Evolutionary conservation across 2,888 invertebrate genomes (phyloP), one percentile per base, ranked within the genome.

Genomic region (Mongoloraphidia duomilia): DNA sequence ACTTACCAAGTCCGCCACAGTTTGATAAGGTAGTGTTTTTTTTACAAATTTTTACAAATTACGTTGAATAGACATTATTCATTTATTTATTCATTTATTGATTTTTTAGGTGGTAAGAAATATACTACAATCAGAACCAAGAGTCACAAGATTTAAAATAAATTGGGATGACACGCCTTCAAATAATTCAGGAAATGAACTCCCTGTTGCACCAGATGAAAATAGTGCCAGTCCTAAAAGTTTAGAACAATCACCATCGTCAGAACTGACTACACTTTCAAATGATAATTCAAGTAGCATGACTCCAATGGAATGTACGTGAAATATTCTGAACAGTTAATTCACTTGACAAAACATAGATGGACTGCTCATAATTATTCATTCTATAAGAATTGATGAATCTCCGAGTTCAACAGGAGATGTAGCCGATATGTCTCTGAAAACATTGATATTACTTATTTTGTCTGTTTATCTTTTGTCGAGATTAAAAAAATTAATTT

Each of bases 121-220:
- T 67, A 88, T 90, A 52, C 66, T 90, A 36, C 91, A 89, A 0
- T 85, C 89, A 2, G 87, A 92, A 68, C 96, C 96, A 0, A 75
- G 96, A 61, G 96, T 97, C 3, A 97, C 96, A 3, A 77, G 89
- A 56, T 96, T 96, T 67, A 95, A 95, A 71, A 96, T 96, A 46
- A 94, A 96, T 63, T 97, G 96, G 96, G 94, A 90, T 52, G 90
- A 90, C 53, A 71, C 77, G 0, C 75, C 76, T 68, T 51, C 59
- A 61, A 0, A 56, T 65, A 0, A 68, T 67, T 52, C 69, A 0
- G 69, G 68, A 37, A 71, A 68, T 52, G 72, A 72, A 41, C 71
- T 71, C 0, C 71, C 70, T 36, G 69, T 67, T 3, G 65, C 66
- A 0, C 65, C 68, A 0, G 68, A 68, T 14, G 72, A 71, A 56